Percentiles rank a stretch among this genome's conserved stretches.
Conservation (phyloP, 2,113 vertebrate species). For the Nestor notabilis region DNA sequence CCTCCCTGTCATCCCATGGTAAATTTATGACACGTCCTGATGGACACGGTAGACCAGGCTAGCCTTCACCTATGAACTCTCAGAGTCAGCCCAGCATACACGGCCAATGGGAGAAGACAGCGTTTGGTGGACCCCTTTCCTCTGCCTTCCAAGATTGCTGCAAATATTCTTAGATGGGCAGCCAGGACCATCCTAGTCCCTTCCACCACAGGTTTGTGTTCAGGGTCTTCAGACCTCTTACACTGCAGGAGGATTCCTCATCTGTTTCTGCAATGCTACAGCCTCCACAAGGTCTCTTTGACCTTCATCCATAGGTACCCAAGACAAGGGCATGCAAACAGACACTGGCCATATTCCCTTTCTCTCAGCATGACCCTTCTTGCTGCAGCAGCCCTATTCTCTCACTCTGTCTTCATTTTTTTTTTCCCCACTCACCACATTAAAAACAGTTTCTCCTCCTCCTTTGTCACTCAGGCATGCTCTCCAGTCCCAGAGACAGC, state of each 20-base stretch:
- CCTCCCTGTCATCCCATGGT: background rate
- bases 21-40: too few species aligned
- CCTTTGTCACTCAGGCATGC: background rate
- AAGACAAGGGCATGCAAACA: background rate
- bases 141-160: background rate
- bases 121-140: background rate
- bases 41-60: background rate
- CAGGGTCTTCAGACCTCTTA: background rate
- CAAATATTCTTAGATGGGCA: background rate
- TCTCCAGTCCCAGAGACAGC: background rate
- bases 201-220: background rate
- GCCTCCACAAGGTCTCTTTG: background rate
- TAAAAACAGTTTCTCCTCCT: background rate
- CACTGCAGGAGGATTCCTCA: background rate
- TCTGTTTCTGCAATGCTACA: background rate
- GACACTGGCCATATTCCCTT: background rate
- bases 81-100: background rate
- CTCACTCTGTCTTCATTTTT: background rate
- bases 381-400: background rate
- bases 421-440: background rate
- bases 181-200: background rate
- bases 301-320: background rate
- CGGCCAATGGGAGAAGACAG: background rate
- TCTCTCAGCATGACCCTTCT: background rate
- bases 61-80: background rate